A percentile compares a stretch with the other conserved stretches of the same genome.
phyloP scores from a whole-genome alignment of 2,888 invertebrate species.

The Trimorus sp. region DNA sequence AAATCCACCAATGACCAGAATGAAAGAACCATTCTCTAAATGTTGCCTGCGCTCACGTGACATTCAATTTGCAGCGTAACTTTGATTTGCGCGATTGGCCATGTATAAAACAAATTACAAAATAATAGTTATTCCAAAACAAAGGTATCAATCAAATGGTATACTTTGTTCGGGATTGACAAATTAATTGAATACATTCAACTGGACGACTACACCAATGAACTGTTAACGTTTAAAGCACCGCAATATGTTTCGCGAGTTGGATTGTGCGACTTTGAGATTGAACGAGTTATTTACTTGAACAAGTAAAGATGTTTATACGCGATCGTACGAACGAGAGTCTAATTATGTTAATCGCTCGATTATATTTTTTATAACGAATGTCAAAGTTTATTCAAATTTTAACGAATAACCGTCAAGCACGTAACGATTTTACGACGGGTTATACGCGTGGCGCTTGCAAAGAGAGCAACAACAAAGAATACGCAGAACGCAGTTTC shows the following conservation, averaged over 20 bases:
- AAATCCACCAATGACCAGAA: background rate
- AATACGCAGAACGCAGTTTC: constrained; percentile 19
- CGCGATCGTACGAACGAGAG: constrained; percentile 22
- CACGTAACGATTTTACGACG: constrained; percentile 16
- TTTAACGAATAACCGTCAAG: constrained; percentile 1
- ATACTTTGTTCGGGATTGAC: too few relatives aligned
- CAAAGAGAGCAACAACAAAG: background rate
- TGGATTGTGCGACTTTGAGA: constrained; percentile 13
- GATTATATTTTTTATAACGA: constrained; percentile 48
- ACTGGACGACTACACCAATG: too few relatives aligned
- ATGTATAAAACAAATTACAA: constrained; percentile 15
- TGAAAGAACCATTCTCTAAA: constrained; percentile 10
- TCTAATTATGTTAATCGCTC: constrained; percentile 53
- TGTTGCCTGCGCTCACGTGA: background rate
- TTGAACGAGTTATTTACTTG: constrained; percentile 17
- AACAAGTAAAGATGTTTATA: constrained; percentile 23
- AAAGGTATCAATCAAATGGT: too few relatives aligned
- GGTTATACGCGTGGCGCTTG: constrained; percentile 16
- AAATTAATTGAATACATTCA: too few relatives aligned
- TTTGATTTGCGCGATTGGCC: constrained; percentile 2
- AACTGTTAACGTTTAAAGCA: too few relatives aligned
- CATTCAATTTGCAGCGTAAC: constrained; percentile 1
- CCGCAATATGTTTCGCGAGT: background rate
- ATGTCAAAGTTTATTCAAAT: constrained; percentile 40
- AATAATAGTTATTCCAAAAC: too few relatives aligned